These are phyloP conservation scores for zebrafish (Danio rerio) DNA, from an alignment of 2,113 vertebrate species.

Conservation along the genomic window GRCz12tu NC_133178.1:22941501-22942000, in stretches of 20 bases:
- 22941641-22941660: conserved; percentile 90
- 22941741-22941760: not conserved
- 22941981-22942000: not conserved
- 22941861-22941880: not conserved
- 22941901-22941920: not conserved
- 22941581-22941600: conserved; percentile 74
- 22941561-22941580: conserved; percentile 87
- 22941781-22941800: not conserved
- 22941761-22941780: conserved; percentile 14
- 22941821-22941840: not conserved
- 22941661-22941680: conserved; percentile 91
- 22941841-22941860: not conserved
- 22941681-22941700: conserved; percentile 85
- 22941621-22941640: conserved; percentile 83
- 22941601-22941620: conserved; percentile 84
- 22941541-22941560: conserved; percentile 90
- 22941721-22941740: not conserved
- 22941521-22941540: conserved; percentile 97
- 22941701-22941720: conserved; percentile 62
- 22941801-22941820: not conserved
- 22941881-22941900: not conserved
- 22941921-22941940: not conserved
- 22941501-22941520: conserved; percentile 88
- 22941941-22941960: not conserved
- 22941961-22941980: not conserved